A percentile compares a stretch with the other conserved stretches of the same genome.
phyloP scores from a whole-genome alignment of 1,140 invertebrate genomes.

The Gryllus bimaculatus region DNA sequence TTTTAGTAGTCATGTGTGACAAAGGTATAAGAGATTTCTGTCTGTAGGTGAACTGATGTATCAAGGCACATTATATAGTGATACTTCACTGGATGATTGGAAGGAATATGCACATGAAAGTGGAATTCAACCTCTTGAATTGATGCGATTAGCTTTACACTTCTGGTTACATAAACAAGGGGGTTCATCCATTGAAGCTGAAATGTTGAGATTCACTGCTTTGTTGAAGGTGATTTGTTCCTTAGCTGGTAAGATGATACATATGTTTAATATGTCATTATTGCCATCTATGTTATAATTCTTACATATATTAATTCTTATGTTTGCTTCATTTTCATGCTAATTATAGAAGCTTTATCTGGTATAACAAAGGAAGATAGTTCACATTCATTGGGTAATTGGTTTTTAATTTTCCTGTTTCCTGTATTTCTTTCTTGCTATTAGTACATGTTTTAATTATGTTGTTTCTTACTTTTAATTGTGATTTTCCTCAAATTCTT shows the following conservation, averaged over 20 bases:
- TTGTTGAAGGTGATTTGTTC: slow-evolving; percentile 37
- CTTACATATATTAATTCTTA: background rate
- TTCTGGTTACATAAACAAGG: slow-evolving; percentile 49
- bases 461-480: no score
- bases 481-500: no score
- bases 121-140: slow-evolving; percentile 43
- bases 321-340: background rate
- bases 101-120: slow-evolving; percentile 41
- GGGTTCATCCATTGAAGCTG: slow-evolving; percentile 27
- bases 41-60: slow-evolving; percentile 46
- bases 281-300: background rate
- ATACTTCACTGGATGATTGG: slow-evolving; percentile 37
- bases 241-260: slow-evolving; percentile 7
- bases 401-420: no score
- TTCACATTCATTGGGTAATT: no score
- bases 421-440: no score
- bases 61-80: slow-evolving; percentile 46
- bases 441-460: no score
- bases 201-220: slow-evolving; percentile 39
- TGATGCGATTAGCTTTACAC: slow-evolving; percentile 52
- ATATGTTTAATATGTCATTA: background rate
- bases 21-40: background rate
- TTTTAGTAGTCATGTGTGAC: background rate
- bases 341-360: no score
- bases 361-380: no score